Base-by-base conservation (phyloP, 2,888 invertebrate genomes). In the Acanthosepion pharaonis region DNA sequence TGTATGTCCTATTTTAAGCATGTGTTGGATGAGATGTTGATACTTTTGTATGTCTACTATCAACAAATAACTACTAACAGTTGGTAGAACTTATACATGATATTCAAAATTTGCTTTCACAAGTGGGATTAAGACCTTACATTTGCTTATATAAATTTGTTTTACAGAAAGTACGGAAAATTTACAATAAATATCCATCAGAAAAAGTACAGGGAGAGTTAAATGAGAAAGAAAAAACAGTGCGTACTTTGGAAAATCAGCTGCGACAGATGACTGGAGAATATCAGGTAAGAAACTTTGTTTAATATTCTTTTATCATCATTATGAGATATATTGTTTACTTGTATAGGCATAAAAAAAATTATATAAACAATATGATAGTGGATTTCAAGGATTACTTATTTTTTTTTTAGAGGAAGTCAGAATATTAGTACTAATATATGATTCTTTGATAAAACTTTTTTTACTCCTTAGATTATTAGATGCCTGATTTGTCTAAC, bases 151-250 rank as follows among this genome's bases (percentile, higher is more conserved):
- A 33, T 78, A 11, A 78, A 78, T 78, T 95, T 59, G 94, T 78
- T 93, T 95, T 96, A 42, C 96, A 97, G 97, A 97, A 96, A 96
- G 97, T 99, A 95, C 98, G 98, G 95, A 98, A 98, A 98, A 98
- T 98, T 97, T 98, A 98, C 95, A 98, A 97, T 49, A 97, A 97
- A 55, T 98, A 97, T 97, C 97, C 97, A 20, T 95, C 96, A 94
- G 96, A 93, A 91, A 98, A 98, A 95, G 98, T 98, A 95, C 98
- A 98, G 94, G 98, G 98, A 94, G 98, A 98, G 94, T 97, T 98
- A 94, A 98, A 95, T 49, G 97, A 97, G 91, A 96, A 96, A 92
- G 96, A 96, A 94, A 96, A 96, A 94, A 96, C 96, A 0, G 95
- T 97, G 49, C 96, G 96, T 94, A 96, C 96, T 94, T 94, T 97